Percentiles rank a stretch among this genome's conserved stretches.
Evolutionary conservation across 2,113 vertebrate species (phyloP).

Genomic region (Leucoraja erinaceus): DNA sequence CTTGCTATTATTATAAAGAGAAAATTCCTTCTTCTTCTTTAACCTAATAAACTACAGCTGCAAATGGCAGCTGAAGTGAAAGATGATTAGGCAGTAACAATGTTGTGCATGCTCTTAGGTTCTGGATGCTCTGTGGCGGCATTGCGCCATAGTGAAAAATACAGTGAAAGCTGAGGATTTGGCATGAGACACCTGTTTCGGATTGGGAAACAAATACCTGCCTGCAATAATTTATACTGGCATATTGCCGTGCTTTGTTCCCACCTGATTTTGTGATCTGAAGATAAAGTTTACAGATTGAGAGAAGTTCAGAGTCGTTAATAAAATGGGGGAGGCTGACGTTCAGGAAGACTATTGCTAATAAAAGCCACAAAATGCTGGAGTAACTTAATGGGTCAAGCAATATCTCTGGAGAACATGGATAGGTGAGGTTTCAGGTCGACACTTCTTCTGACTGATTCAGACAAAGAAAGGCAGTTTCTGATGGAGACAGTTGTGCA

Average conservation of each 20-base stretch:
- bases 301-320: neutral
- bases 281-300: neutral
- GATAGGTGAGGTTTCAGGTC: too few species aligned
- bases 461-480: too few species aligned
- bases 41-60: neutral
- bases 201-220: neutral
- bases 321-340: neutral
- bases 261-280: neutral
- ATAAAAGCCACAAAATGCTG: too few species aligned
- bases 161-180: neutral
- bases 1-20: neutral
- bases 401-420: too few species aligned
- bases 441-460: too few species aligned
- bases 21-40: neutral
- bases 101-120: neutral
- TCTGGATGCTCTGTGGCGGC: neutral
- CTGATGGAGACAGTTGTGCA: too few species aligned
- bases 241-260: neutral
- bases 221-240: neutral
- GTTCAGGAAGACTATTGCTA: neutral
- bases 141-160: neutral
- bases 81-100: neutral
- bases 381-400: neutral
- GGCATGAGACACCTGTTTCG: neutral
- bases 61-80: conserved; percentile 8